phyloP scores from a whole-genome alignment of 2,888 invertebrate genomes.

The Nipponacmea schrenckii region DNA sequence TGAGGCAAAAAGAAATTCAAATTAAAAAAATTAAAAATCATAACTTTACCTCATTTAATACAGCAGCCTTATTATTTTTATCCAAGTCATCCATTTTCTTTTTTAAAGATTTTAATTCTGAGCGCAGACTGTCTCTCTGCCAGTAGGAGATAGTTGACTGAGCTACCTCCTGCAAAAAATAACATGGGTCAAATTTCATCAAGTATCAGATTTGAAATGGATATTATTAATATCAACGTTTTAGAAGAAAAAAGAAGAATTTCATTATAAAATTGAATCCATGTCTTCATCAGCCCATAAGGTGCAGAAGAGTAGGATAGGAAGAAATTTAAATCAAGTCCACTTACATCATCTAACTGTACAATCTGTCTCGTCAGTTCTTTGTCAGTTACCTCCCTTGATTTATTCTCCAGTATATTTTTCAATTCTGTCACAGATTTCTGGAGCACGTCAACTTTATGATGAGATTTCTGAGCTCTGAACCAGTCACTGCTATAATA shows the following conservation, averaged over 20 bases:
- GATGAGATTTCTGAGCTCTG: slow-evolving; percentile 84
- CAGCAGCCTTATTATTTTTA: slow-evolving; percentile 80
- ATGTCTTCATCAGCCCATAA: too few relatives aligned
- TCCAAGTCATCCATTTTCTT: slow-evolving; percentile 92
- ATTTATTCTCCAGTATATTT: slow-evolving; percentile 48
- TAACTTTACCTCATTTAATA: slow-evolving; percentile 55
- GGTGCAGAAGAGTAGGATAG: too few relatives aligned
- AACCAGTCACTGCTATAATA: slow-evolving; percentile 96
- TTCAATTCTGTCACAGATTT: slow-evolving; percentile 71
- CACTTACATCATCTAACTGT: slow-evolving; percentile 63
- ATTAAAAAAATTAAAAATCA: too few relatives aligned
- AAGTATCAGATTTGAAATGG: too few relatives aligned
- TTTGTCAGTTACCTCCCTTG: slow-evolving; percentile 52
- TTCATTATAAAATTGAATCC: too few relatives aligned
- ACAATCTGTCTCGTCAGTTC: slow-evolving; percentile 58
- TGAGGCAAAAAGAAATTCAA: neutral
- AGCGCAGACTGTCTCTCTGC: slow-evolving; percentile 87
- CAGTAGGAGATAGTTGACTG: slow-evolving; percentile 92
- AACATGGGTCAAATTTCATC: neutral
- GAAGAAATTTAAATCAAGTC: neutral
- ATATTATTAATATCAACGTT: too few relatives aligned
- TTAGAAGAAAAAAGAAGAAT: too few relatives aligned
- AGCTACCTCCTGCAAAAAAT: slow-evolving; percentile 79
- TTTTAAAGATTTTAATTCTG: slow-evolving; percentile 83
- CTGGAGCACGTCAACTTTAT: slow-evolving; percentile 82